Evolutionary conservation across 2,797 vertebrate species (phyloP).

Genomic region (Emydoidea blandingii): DNA sequence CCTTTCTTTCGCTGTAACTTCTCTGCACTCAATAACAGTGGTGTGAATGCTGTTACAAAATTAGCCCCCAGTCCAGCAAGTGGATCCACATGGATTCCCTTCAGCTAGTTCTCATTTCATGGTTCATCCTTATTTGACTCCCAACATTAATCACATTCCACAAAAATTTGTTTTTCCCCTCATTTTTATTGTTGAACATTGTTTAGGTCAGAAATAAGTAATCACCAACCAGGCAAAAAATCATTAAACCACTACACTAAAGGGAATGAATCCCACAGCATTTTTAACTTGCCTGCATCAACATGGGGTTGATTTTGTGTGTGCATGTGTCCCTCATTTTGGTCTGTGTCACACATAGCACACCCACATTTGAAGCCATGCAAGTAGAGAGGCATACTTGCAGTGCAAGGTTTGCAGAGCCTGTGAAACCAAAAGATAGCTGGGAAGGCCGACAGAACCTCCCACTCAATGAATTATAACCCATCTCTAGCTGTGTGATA

Average conservation of each 20-base stretch:
- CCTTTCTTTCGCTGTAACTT: neutral
- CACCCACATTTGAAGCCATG: neutral
- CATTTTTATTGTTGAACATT: conserved; percentile 49
- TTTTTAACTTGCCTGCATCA: neutral
- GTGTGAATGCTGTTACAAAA: neutral
- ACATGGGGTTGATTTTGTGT: neutral
- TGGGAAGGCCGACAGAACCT: neutral
- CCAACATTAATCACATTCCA: neutral
- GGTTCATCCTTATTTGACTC: conserved; percentile 43
- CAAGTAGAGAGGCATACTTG: neutral
- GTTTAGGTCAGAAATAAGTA: conserved; percentile 46
- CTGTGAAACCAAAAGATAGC: neutral
- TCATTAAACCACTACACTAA: neutral
- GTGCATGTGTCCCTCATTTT: neutral
- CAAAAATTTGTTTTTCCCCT: neutral
- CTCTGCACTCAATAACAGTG: neutral
- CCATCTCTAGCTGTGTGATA: neutral
- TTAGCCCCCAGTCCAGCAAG: conserved; percentile 32
- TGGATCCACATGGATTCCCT: neutral
- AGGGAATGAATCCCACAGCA: neutral
- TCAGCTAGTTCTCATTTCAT: neutral
- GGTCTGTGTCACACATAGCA: neutral
- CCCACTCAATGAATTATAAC: neutral
- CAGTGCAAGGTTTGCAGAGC: neutral
- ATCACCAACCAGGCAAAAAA: conserved; percentile 13